Evolutionary conservation across 2,113 vertebrate species (phyloP).

Genomic region (Seriola aureovittata): DNA sequence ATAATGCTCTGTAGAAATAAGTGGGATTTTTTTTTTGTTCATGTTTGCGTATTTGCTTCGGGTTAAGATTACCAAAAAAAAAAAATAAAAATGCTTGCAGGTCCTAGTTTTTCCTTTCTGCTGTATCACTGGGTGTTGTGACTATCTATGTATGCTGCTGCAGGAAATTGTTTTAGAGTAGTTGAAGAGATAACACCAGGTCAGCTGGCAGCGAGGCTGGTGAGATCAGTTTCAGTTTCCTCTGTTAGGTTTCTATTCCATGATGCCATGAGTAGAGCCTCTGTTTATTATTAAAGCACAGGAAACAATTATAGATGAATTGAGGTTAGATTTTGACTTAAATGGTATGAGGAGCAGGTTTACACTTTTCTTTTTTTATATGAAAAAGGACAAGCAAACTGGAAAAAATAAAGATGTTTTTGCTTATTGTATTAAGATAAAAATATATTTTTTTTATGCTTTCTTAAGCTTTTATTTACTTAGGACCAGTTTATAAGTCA

Average conservation of each 20-base stretch:
- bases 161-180: background rate
- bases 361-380: conserved; percentile 30
- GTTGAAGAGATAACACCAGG: no score
- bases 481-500: background rate
- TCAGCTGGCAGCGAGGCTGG: background rate
- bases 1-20: background rate
- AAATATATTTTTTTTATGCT: conserved; percentile 18
- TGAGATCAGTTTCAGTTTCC: conserved; percentile 45
- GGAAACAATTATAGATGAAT: background rate
- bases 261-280: background rate
- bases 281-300: conserved; percentile 2
- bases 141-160: background rate
- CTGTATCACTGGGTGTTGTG: background rate
- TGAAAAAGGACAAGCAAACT: background rate
- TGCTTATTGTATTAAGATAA: conserved; percentile 3
- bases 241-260: conserved; percentile 37
- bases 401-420: background rate
- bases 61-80: conserved; percentile 8
- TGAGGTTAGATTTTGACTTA: background rate
- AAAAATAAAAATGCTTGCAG: background rate
- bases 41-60: background rate
- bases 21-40: background rate
- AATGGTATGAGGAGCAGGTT: conserved; percentile 16
- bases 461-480: background rate
- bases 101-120: background rate